A percentile compares a stretch with the other conserved stretches of the same genome.
These are phyloP conservation scores for Gymnothorax reevesii DNA, from an alignment of 2,797 vertebrate species.

Conservation along the genomic window DNA sequence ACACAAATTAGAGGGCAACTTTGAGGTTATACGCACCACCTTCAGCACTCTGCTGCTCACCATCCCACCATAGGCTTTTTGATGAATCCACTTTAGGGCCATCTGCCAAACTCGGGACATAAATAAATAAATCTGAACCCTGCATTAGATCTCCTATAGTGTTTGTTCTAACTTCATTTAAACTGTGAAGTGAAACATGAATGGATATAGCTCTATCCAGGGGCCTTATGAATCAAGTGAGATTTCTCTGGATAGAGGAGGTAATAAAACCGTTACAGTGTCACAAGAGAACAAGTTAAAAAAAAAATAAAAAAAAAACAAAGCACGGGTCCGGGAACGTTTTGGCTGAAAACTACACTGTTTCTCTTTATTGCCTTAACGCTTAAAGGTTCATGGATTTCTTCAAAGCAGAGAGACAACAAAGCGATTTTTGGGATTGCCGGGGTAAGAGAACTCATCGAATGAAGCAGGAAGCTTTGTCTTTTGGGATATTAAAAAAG, in stretches of 20 bases:
- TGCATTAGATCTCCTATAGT: not conserved
- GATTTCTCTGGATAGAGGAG: not conserved
- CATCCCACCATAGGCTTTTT: not conserved
- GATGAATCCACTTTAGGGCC: not conserved
- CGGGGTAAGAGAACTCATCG: constrained; percentile 29
- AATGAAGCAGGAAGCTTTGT: constrained; percentile 30
- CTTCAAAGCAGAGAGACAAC: constrained; percentile 23
- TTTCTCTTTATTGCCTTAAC: constrained; percentile 33
- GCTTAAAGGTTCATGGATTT: constrained; percentile 30
- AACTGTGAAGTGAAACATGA: not conserved
- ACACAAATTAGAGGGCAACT: not conserved
- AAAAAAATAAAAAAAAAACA: not conserved
- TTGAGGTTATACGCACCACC: not conserved
- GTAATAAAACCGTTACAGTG: not conserved
- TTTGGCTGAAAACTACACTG: constrained; percentile 32
- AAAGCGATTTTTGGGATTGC: constrained; percentile 28
- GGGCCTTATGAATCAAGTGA: constrained; percentile 16
- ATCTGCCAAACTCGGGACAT: not conserved
- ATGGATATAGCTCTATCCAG: constrained; percentile 16
- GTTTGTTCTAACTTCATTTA: not conserved
- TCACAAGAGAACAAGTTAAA: constrained; percentile 20
- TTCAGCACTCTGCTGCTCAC: not conserved
- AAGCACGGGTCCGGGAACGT: constrained; percentile 6
- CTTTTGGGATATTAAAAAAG: constrained; percentile 24
- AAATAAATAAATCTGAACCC: not conserved